These are phyloP conservation scores for Brachyrhaphis roseni DNA, from an alignment of 2,797 vertebrate species.

Conservation along the genomic window DNA sequence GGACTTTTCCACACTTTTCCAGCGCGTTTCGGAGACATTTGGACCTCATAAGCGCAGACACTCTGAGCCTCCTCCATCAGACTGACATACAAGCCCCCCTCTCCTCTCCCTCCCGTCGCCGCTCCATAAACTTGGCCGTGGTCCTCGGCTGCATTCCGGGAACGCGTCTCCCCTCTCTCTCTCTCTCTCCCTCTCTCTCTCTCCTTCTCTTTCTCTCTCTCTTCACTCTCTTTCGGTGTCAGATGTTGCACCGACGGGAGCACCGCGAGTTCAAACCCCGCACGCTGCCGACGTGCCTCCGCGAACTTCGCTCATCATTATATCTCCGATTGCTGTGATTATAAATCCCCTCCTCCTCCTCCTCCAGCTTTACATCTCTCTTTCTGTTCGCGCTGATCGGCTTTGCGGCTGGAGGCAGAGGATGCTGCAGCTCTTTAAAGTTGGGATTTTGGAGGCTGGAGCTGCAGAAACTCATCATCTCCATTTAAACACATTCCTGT, in stretches of 20 bases:
- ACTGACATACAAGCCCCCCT: conserved; percentile 9
- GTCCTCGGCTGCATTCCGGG: conserved; percentile 69
- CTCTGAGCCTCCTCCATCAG: conserved; percentile 35
- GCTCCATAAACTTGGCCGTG: conserved; percentile 61
- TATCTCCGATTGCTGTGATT: not conserved
- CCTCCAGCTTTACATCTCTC: not conserved
- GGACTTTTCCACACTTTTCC: not conserved
- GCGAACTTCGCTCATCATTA: not conserved
- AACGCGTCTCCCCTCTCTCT: conserved; percentile 54
- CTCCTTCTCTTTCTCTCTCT: not conserved
- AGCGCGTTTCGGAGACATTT: conserved; percentile 25
- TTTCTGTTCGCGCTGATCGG: not conserved
- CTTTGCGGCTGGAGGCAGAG: not conserved
- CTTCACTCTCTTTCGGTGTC: conserved; percentile 41
- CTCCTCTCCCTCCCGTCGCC: not conserved
- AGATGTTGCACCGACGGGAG: conserved; percentile 64
- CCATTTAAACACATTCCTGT: not conserved
- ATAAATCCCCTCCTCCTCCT: not conserved
- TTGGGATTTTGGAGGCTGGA: conserved; percentile 1
- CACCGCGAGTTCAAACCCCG: conserved; percentile 65
- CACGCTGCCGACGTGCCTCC: conserved; percentile 54
- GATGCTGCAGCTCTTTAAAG: not conserved
- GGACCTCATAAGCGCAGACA: conserved; percentile 48
- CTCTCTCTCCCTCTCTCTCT: not conserved
- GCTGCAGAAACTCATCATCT: not conserved